Evolutionary conservation across 2,888 invertebrate species (phyloP).

Genomic region (Peribatodes rhomboidaria): DNA sequence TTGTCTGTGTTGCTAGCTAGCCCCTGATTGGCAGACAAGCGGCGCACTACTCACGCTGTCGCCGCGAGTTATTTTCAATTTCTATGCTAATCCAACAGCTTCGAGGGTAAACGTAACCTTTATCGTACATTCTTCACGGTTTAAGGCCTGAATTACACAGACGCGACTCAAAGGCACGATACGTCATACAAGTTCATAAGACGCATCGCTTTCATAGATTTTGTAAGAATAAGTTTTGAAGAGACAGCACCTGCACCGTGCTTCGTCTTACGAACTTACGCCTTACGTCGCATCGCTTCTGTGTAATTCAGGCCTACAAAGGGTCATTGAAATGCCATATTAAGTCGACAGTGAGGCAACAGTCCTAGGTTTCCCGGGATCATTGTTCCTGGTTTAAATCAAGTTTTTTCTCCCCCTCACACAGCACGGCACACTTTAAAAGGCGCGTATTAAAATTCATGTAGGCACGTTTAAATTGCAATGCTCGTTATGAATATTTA

Average conservation of each 20-base stretch:
- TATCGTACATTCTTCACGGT: constrained; percentile 24
- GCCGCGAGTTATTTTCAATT: constrained; percentile 41
- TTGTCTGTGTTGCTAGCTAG: constrained; percentile 28
- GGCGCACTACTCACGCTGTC: constrained; percentile 39
- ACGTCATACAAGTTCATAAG: no score
- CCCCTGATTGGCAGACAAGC: constrained; percentile 45
- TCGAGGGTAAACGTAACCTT: constrained; percentile 24
- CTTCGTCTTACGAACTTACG: no score
- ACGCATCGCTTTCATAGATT: no score
- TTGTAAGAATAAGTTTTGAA: no score
- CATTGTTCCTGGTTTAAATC: constrained; percentile 55
- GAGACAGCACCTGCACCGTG: no score
- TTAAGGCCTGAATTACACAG: no score
- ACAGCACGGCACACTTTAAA: constrained; percentile 55
- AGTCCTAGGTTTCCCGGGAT: constrained; percentile 54
- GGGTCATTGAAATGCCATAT: constrained; percentile 25
- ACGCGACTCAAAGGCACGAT: no score
- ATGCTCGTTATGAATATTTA: constrained; percentile 72
- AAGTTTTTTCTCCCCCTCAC: constrained; percentile 55
- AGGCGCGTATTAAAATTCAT: constrained; percentile 71
- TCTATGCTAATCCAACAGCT: constrained; percentile 39
- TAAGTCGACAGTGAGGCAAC: constrained; percentile 39
- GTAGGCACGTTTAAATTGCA: constrained; percentile 59
- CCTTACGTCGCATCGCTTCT: no score
- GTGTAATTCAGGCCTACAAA: no score